Base-by-base conservation (phyloP, 2,888 invertebrate genomes). In the Amiota communis region DNA sequence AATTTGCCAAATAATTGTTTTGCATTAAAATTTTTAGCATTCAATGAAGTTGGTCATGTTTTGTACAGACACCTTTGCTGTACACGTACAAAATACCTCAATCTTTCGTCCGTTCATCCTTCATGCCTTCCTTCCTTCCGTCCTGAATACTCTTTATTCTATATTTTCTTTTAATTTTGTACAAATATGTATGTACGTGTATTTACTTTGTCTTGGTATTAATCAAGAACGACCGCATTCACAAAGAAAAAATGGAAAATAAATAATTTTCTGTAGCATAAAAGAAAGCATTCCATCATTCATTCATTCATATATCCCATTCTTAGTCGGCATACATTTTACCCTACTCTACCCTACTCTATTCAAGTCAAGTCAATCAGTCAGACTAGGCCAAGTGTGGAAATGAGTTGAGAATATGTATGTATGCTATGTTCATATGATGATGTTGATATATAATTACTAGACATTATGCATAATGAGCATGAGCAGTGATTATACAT, bases 351-450 rank as follows among this genome's bases (percentile, higher is more conserved):
- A 36, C 36, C 6, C 36, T 36, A 36, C 6, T 59, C 15, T 10
- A 11, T 3, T 15, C 3, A 51, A n/a, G 53, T 12, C 53, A 51
- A 51, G 53, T n/a, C 12, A n/a, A 12, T 12, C 53, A 12, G 17
- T 11, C 15, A 83, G 85, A 83, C 79, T 82, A 83, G 83, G 83
- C 85, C 83, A 84, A 84, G 85, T 86, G 83, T 86, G 83, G 85
- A 84, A 83, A 86, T 64, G 70, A 77, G 80, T 81, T 74, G 78
- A 80, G 23, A 23, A 23, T 23, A 3, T 23, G 3, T 23, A 23
- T 3, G 83, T 79, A 83, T 83, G 83, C n/a, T n/a, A 86, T 86
- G 86, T 74, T 78, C 77, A 80, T 86, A 48, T 61, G 71, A 15
- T 56, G 73, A 63, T 13, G 71, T 36, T 56, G 73, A 63, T 13